Percentiles rank a stretch among this genome's conserved stretches.
phyloP scores from a whole-genome alignment of 2,113 vertebrate species.

The Eurystomus gularis region DNA sequence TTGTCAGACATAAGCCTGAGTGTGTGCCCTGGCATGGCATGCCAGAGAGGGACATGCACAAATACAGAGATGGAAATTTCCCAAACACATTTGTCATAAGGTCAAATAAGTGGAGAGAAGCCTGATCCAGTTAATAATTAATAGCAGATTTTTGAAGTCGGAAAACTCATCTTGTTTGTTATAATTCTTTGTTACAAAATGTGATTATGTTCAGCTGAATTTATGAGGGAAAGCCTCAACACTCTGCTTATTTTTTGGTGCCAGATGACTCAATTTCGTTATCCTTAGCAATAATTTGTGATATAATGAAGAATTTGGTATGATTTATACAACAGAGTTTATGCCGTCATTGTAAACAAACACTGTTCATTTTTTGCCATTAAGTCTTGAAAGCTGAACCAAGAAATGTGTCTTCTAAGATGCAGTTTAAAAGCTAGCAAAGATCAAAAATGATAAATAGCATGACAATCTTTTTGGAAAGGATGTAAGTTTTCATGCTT shows the following conservation, averaged over 20 bases:
- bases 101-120: background rate
- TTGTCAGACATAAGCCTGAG: background rate
- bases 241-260: background rate
- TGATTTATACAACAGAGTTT: constrained; percentile 9
- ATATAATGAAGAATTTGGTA: background rate
- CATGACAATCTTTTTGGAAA: constrained; percentile 29
- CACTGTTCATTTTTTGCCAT: background rate
- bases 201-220: background rate
- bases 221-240: constrained; percentile 1
- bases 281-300: background rate
- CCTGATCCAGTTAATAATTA: constrained; percentile 20
- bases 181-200: constrained; percentile 8
- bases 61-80: background rate
- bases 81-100: background rate
- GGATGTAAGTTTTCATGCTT: constrained; percentile 43
- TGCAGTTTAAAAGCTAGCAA: background rate
- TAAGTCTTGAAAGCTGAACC: background rate
- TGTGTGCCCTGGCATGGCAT: background rate
- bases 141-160: background rate
- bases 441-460: constrained; percentile 18
- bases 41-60: background rate
- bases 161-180: constrained; percentile 5
- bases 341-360: constrained; percentile 18
- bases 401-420: background rate
- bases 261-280: background rate